These are phyloP conservation scores for Megaceryle torquata DNA, from an alignment of 2,113 vertebrate species.

Conservation along the genomic window DNA sequence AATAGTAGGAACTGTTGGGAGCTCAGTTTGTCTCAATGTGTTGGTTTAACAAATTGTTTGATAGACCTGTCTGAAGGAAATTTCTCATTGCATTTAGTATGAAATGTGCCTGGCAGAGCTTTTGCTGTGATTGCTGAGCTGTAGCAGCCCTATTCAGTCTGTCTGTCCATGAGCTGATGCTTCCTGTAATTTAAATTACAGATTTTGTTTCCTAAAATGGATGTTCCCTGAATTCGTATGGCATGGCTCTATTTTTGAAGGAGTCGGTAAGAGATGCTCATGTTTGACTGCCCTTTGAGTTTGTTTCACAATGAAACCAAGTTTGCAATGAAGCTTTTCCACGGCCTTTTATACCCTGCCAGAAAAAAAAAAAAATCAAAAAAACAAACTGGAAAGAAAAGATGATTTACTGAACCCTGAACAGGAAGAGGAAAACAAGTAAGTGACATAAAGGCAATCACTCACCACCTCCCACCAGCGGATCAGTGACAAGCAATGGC, in stretches of 20 bases:
- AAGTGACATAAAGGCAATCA: rapidly evolving
- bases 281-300: neutral
- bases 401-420: neutral
- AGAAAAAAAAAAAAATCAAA: neutral
- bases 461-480: neutral
- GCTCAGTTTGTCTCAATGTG: neutral
- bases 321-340: neutral
- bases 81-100: neutral
- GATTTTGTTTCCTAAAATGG: neutral
- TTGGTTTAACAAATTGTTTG: neutral
- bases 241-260: neutral
- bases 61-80: neutral
- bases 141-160: neutral
- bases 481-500: rapidly evolving
- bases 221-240: neutral
- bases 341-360: neutral
- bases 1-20: neutral
- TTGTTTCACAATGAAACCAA: neutral
- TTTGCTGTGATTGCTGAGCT: neutral
- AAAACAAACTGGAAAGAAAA: neutral
- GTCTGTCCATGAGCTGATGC: neutral
- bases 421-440: neutral
- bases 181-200: neutral
- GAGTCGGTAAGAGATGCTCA: neutral
- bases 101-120: neutral